Conservation (phyloP, 2,113 vertebrate genomes). For the Sinocyclocheilus anshuiensis region DNA sequence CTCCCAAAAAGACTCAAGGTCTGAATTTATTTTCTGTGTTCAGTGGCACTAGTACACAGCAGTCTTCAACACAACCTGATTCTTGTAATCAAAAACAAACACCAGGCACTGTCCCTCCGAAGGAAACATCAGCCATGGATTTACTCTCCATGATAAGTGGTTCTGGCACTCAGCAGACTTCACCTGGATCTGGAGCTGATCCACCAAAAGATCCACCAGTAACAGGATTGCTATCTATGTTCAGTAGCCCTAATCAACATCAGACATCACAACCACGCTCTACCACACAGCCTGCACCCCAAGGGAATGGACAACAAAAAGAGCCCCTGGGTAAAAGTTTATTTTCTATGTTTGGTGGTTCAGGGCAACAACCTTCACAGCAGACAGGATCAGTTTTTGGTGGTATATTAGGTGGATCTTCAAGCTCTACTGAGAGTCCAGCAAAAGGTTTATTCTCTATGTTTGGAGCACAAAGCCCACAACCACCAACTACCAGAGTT, state of each 20-base stretch:
- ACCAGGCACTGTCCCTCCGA: slow-evolving; percentile 50
- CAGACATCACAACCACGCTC: slow-evolving; percentile 61
- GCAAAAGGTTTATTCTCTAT: slow-evolving; percentile 58
- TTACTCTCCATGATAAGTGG: slow-evolving; percentile 28
- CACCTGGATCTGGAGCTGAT: background rate
- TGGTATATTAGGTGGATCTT: slow-evolving; percentile 64
- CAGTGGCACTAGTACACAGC: slow-evolving; percentile 22
- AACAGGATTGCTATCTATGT: slow-evolving; percentile 65
- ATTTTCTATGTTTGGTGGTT: slow-evolving; percentile 69
- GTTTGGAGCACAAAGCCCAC: slow-evolving; percentile 61
- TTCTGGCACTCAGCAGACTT: slow-evolving; percentile 10
- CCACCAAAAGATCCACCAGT: slow-evolving; percentile 35
- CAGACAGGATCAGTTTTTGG: slow-evolving; percentile 69
- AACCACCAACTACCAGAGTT: slow-evolving; percentile 34
- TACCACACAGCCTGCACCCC: slow-evolving; percentile 54
- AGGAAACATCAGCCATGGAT: slow-evolving; percentile 65
- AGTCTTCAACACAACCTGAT: slow-evolving; percentile 28
- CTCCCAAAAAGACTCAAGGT: slow-evolving; percentile 63
- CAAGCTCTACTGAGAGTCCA: slow-evolving; percentile 51
- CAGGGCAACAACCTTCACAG: slow-evolving; percentile 62
- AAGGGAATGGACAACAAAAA: slow-evolving; percentile 62
- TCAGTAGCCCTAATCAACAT: slow-evolving; percentile 61
- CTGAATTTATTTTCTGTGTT: slow-evolving; percentile 54
- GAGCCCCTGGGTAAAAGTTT: slow-evolving; percentile 65
- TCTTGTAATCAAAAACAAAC: slow-evolving; percentile 9